Conservation (phyloP, 2,888 invertebrate genomes). For the Epistrophe eligans region DNA sequence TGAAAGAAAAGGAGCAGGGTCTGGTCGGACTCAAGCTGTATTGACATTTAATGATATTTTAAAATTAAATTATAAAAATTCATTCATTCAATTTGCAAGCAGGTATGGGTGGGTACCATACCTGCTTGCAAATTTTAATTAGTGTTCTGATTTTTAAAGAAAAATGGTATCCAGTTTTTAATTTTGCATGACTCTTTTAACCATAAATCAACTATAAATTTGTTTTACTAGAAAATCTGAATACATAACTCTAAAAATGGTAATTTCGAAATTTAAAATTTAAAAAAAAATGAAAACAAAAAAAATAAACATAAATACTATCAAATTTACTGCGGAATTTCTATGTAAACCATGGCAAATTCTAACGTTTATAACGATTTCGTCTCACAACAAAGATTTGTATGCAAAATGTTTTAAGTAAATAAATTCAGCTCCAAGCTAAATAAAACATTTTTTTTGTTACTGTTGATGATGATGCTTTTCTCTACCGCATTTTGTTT, state of each 20-base stretch:
- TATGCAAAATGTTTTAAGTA: slow-evolving; percentile 32
- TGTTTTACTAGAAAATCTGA: too few relatives aligned
- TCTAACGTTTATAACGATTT: not conserved
- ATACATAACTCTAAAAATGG: not conserved
- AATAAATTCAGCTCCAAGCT: slow-evolving; percentile 29
- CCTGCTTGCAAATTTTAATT: too few relatives aligned
- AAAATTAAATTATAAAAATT: too few relatives aligned
- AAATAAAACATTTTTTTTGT: slow-evolving; percentile 24
- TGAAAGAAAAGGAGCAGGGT: too few relatives aligned
- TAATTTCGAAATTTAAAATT: not conserved
- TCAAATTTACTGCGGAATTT: slow-evolving; percentile 19
- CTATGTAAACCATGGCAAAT: slow-evolving; percentile 3
- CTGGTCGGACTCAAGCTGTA: too few relatives aligned
- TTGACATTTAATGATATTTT: too few relatives aligned
- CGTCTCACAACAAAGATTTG: slow-evolving; percentile 19
- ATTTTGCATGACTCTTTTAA: too few relatives aligned
- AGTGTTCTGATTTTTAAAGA: too few relatives aligned
- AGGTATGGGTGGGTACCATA: too few relatives aligned
- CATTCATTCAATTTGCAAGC: too few relatives aligned
- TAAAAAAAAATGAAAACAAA: not conserved
- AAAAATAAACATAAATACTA: not conserved
- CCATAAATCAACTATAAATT: too few relatives aligned
- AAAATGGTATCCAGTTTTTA: too few relatives aligned
- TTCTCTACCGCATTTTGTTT: slow-evolving; percentile 18
- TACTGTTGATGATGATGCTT: not conserved